Base-by-base conservation (phyloP, 2,113 vertebrate species). In the Vidua macroura region DNA sequence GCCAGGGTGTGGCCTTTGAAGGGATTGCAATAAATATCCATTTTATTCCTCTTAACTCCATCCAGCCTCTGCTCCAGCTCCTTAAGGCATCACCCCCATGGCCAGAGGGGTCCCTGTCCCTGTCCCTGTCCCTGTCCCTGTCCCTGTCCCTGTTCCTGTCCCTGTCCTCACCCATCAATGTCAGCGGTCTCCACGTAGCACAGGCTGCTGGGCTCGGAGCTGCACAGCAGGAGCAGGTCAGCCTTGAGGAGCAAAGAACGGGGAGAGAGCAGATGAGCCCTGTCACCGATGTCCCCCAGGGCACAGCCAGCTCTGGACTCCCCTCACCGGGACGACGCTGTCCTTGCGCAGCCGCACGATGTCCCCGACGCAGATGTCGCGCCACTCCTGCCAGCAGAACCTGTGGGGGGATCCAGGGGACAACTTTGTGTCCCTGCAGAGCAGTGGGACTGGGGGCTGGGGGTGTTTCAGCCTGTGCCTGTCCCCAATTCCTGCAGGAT, bases 161-260 rank as follows among this genome's bases (percentile, higher is more conserved):
- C 31, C 70, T 13, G 30, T 85, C 27, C 97, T 97, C 97, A 99
- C 99, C 99, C 99, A 1, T 99, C 99, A 0, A 99, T 99, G 91
- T 99, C 99, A 0, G 98, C 98, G 0, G 99, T 99, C 96, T 99
- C 99, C 95, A 99, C 97, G 1, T 99, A 99, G 97, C 99, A 99
- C 74, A 99, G 85, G 96, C 99, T 99, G 97, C 98, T 99, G 91
- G 98, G 98, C 95, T 99, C 99, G 0, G 99, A 98, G 93, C 98
- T 99, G 96, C 98, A 96, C 52, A 99, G 98, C 80, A 99, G 93
- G 44, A 99, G 98, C 92, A 99, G 48, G 70, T 99, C 99, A 0
- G 99, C 99, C 98, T 97, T 37, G 58, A 41, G 70, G 91, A 63
- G 51, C 13, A 56, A 9, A n/a, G 19, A 21, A 18, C 0, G 7